Conservation (phyloP, 2,113 vertebrate species). For the Pachyramphus minor region DNA sequence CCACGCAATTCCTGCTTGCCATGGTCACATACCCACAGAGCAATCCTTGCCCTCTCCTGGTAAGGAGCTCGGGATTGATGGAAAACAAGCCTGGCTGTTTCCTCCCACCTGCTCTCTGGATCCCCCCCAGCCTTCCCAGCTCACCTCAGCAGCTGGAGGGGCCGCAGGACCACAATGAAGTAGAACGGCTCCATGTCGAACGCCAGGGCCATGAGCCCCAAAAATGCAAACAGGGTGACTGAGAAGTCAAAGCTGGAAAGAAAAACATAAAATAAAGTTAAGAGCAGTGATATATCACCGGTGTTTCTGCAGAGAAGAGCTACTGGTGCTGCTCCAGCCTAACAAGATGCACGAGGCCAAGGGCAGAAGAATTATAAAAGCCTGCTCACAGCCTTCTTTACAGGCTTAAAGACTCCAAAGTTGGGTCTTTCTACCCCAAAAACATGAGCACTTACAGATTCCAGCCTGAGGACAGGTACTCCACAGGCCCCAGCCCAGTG, state of each 20-base stretch:
- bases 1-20: not conserved
- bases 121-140: not conserved
- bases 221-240: slow-evolving; percentile 89
- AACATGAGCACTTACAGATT: slow-evolving; percentile 86
- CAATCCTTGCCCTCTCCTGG: slow-evolving; percentile 25
- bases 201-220: slow-evolving; percentile 89
- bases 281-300: not conserved
- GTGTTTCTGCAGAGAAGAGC: not conserved
- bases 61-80: not conserved
- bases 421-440: not conserved
- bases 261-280: not conserved
- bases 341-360: not conserved
- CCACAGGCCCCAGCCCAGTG: slow-evolving; percentile 88
- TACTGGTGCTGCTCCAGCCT: not conserved
- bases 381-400: not conserved
- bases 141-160: slow-evolving; percentile 93
- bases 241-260: slow-evolving; percentile 90
- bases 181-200: slow-evolving; percentile 97
- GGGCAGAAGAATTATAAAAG: not conserved
- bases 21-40: slow-evolving; percentile 10
- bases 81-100: not conserved
- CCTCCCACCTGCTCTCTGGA: not conserved
- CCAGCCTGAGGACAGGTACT: slow-evolving; percentile 96
- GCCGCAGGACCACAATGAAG: slow-evolving; percentile 93
- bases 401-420: not conserved